These are phyloP conservation scores for Blastomussa wellsi DNA, from an alignment of 92 coral and sea anemone species.

Conservation along the genomic window DNA sequence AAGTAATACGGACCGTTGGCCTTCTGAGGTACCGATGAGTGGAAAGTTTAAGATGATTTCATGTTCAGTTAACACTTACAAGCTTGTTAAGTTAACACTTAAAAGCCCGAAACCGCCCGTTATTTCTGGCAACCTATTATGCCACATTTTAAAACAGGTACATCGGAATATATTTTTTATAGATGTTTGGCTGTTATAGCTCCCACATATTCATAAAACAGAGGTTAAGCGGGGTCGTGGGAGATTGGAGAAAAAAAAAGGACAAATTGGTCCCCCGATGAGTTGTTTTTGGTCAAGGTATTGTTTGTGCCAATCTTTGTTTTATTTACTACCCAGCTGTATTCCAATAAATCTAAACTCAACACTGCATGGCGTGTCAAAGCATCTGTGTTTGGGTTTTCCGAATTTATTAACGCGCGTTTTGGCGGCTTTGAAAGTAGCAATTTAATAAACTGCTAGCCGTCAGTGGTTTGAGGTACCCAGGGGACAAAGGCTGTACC, in stretches of 20 bases:
- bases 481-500: not conserved
- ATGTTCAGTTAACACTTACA: not conserved
- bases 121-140: not conserved
- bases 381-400: conserved; percentile 8
- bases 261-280: conserved; percentile 18
- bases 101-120: too few species aligned
- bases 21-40: not conserved
- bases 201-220: not conserved
- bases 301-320: not conserved
- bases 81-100: not conserved
- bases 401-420: not conserved
- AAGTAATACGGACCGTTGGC: not conserved
- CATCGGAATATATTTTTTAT: not conserved
- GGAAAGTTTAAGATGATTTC: not conserved
- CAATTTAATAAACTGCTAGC: too few species aligned
- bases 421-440: not conserved
- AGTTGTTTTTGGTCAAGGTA: conserved; percentile 2
- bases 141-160: not conserved
- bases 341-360: not conserved
- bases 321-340: conserved; percentile 8
- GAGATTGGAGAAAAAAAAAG: conserved; percentile 18
- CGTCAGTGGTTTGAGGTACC: not conserved
- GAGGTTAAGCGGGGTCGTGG: conserved; percentile 28
- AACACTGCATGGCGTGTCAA: not conserved
- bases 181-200: not conserved